Evolutionary conservation across 2,797 vertebrate species (phyloP).

Genomic region (Chloroceryle inda): DNA sequence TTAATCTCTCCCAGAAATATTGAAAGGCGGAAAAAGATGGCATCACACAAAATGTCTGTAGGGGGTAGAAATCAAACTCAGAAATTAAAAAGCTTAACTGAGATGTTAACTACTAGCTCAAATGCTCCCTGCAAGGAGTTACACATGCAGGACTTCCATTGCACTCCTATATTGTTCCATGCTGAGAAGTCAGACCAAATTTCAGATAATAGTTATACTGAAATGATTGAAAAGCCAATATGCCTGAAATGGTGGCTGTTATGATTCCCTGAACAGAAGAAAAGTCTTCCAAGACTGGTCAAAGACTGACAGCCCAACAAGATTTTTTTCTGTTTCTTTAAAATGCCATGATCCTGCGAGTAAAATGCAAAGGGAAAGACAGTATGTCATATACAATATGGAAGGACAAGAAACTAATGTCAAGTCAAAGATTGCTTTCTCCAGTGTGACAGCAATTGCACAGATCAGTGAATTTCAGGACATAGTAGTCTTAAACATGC

Average conservation of each 20-base stretch:
- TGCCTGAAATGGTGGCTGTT: not conserved
- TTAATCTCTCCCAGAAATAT: constrained; percentile 7
- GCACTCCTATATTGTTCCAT: not conserved
- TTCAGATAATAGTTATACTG: not conserved
- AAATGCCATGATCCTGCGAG: constrained; percentile 22
- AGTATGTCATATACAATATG: not conserved
- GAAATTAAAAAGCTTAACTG: not conserved
- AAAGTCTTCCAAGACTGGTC: not conserved
- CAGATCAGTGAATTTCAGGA: constrained; percentile 31
- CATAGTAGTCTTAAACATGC: constrained; percentile 14
- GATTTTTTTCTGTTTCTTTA: constrained; percentile 27
- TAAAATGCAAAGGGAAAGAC: constrained; percentile 49
- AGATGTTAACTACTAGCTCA: not conserved
- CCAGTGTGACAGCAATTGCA: constrained; percentile 27
- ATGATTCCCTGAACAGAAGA: not conserved
- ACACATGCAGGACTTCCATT: not conserved
- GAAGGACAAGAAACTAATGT: constrained; percentile 54
- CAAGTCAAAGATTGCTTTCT: constrained; percentile 55
- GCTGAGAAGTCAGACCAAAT: not conserved
- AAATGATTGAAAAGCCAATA: not conserved
- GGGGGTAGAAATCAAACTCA: not conserved
- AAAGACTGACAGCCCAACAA: not conserved
- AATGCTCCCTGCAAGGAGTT: not conserved
- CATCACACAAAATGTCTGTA: not conserved
- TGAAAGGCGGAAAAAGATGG: not conserved